A percentile compares a stretch with the other conserved stretches of the same genome.
Conservation (phyloP, 2,797 vertebrate species). For the Sternarchorhynchus goeldii region DNA sequence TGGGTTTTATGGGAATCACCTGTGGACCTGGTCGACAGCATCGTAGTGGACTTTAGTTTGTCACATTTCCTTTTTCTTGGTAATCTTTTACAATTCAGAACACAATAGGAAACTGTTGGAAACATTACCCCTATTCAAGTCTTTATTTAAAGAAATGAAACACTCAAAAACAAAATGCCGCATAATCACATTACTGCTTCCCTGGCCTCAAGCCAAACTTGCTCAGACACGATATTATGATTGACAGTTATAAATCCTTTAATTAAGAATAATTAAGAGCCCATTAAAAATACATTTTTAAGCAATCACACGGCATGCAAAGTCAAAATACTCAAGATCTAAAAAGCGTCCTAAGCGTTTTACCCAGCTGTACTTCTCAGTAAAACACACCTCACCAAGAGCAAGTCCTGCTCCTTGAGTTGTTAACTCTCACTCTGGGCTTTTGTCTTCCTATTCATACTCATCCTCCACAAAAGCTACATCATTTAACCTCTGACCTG, state of each 20-base stretch:
- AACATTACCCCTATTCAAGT: too few species aligned
- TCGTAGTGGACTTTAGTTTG: background rate
- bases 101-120: too few species aligned
- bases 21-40: background rate
- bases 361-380: conserved; percentile 10
- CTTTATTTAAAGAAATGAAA: background rate
- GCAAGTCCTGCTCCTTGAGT: conserved; percentile 8
- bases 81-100: too few species aligned
- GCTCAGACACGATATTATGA: background rate
- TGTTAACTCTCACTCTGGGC: conserved; percentile 31
- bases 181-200: background rate
- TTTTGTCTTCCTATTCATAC: conserved; percentile 52
- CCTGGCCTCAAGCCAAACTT: conserved; percentile 1
- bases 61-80: too few species aligned
- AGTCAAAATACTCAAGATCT: conserved; percentile 23
- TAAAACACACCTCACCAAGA: background rate
- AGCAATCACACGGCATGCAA: conserved; percentile 31
- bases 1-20: background rate
- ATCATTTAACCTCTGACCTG: conserved; percentile 70
- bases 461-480: conserved; percentile 65
- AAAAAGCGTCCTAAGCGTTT: conserved; percentile 15
- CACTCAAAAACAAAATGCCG: background rate
- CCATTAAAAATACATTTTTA: background rate
- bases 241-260: background rate
- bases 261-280: background rate